Percentiles rank a stretch among this genome's conserved stretches.
phyloP scores from a whole-genome alignment of 2,113 vertebrate species.

The Perccottus glenii region DNA sequence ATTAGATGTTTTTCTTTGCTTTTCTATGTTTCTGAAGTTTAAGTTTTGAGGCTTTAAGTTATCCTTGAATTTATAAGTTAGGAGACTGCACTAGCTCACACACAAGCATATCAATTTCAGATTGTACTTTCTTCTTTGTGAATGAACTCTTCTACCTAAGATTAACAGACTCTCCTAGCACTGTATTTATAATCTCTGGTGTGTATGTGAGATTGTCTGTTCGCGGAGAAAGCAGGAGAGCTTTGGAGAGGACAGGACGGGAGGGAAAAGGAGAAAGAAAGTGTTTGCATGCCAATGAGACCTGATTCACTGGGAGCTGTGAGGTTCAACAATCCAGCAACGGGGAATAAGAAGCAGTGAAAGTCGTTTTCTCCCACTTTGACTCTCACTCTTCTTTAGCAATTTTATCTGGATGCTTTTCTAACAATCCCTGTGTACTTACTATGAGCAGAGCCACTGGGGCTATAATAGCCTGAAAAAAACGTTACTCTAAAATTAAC shows the following conservation, averaged over 20 bases:
- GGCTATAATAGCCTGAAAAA: slow-evolving; percentile 53
- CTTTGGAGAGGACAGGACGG: slow-evolving; percentile 18
- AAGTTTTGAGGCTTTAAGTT: too few relatives aligned
- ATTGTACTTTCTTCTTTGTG: slow-evolving; percentile 12
- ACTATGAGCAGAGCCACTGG: slow-evolving; percentile 41
- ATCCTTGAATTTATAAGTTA: slow-evolving; percentile 12
- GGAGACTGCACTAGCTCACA: not conserved
- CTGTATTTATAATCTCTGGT: slow-evolving; percentile 40
- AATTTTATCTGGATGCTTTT: slow-evolving; percentile 40
- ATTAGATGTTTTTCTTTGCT: slow-evolving; percentile 1
- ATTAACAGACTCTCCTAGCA: slow-evolving; percentile 43
- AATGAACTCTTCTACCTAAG: slow-evolving; percentile 35
- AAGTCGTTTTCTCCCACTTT: slow-evolving; percentile 27
- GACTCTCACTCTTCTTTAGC: slow-evolving; percentile 9
- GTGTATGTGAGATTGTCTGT: slow-evolving; percentile 8
- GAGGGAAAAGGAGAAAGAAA: slow-evolving; percentile 22
- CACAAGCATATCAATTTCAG: not conserved
- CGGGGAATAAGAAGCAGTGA: slow-evolving; percentile 28
- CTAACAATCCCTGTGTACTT: slow-evolving; percentile 39
- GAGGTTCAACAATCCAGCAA: slow-evolving; percentile 40
- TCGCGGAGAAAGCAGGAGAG: slow-evolving; percentile 8
- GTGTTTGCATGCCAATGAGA: slow-evolving; percentile 67
- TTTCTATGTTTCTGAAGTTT: not conserved
- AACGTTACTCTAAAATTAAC: slow-evolving; percentile 59
- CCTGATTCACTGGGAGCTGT: slow-evolving; percentile 37